phyloP scores from a whole-genome alignment of 2,113 vertebrate genomes.

The Proterorhinus semilunaris region DNA sequence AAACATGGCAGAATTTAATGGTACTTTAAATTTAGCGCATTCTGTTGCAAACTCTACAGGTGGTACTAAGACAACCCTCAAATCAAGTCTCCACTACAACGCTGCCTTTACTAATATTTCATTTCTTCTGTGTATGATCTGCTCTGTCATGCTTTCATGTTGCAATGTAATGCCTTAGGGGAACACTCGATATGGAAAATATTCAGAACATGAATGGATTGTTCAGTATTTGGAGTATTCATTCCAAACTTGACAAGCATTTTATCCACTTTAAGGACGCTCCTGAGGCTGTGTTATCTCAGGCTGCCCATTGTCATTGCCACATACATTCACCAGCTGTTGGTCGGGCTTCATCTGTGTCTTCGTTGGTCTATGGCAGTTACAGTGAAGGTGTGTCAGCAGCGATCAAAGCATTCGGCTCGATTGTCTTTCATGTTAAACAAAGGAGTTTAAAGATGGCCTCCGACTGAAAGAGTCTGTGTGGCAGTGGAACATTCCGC shows the following conservation, averaged over 20 bases:
- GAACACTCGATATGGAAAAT: slow-evolving; percentile 40
- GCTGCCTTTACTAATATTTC: too few relatives aligned
- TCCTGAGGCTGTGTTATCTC: background rate
- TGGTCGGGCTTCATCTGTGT: slow-evolving; percentile 26
- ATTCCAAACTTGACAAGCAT: slow-evolving; percentile 33
- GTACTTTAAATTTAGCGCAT: too few relatives aligned
- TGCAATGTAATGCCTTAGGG: slow-evolving; percentile 10
- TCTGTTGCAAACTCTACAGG: too few relatives aligned
- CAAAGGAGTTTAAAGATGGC: slow-evolving; percentile 29
- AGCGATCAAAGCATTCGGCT: slow-evolving; percentile 39
- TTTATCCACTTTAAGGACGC: slow-evolving; percentile 10
- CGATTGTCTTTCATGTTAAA: slow-evolving; percentile 43
- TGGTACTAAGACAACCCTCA: too few relatives aligned
- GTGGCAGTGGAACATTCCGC: slow-evolving; percentile 40
- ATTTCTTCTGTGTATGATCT: slow-evolving; percentile 5
- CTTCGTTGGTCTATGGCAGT: slow-evolving; percentile 15
- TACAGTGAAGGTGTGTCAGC: slow-evolving; percentile 15
- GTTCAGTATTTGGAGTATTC: slow-evolving; percentile 37
- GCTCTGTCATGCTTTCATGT: slow-evolving; percentile 22
- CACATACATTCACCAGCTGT: slow-evolving; percentile 20
- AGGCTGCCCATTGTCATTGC: slow-evolving; percentile 8
- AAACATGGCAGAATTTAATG: too few relatives aligned
- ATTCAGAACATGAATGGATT: slow-evolving; percentile 44
- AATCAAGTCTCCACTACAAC: too few relatives aligned
- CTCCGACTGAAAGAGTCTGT: slow-evolving; percentile 23